A percentile compares a stretch with the other conserved stretches of the same genome.
These are phyloP conservation scores for Araneus ventricosus DNA, from an alignment of 1,140 invertebrate genomes.

Conservation along the genomic window DNA sequence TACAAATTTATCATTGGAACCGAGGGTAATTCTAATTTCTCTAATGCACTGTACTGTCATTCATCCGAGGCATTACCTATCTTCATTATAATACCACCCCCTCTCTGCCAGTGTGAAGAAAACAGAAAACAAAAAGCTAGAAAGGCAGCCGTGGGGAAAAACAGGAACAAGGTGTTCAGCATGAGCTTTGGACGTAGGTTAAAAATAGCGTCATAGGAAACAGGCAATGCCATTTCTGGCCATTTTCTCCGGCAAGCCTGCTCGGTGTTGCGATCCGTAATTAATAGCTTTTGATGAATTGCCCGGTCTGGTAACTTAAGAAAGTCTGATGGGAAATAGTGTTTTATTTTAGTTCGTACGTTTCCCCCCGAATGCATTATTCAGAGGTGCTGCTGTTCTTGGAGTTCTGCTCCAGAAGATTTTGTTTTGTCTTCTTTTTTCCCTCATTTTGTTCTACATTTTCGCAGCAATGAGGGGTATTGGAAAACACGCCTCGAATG, in stretches of 20 bases:
- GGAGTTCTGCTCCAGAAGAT: not conserved
- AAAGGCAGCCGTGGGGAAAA: not conserved
- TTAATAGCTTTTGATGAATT: slow-evolving; percentile 60
- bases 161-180: not conserved
- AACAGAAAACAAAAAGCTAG: not conserved
- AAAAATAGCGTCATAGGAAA: slow-evolving; percentile 42
- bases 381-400: not conserved
- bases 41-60: slow-evolving; percentile 64
- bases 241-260: not conserved
- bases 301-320: slow-evolving; percentile 42
- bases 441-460: not conserved
- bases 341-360: slow-evolving; percentile 31
- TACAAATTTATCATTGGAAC: slow-evolving; percentile 26
- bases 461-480: not conserved
- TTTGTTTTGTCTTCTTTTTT: not conserved
- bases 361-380: slow-evolving; percentile 26
- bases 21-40: slow-evolving; percentile 49
- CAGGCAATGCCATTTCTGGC: not conserved
- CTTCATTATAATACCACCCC: slow-evolving; percentile 34
- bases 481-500: not conserved
- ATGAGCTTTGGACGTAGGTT: slow-evolving; percentile 20
- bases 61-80: slow-evolving; percentile 49
- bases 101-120: not conserved
- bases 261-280: slow-evolving; percentile 53
- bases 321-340: slow-evolving; percentile 27